Evolutionary conservation across 1,140 invertebrate species (phyloP).

Genomic region (Ericerus pela): DNA sequence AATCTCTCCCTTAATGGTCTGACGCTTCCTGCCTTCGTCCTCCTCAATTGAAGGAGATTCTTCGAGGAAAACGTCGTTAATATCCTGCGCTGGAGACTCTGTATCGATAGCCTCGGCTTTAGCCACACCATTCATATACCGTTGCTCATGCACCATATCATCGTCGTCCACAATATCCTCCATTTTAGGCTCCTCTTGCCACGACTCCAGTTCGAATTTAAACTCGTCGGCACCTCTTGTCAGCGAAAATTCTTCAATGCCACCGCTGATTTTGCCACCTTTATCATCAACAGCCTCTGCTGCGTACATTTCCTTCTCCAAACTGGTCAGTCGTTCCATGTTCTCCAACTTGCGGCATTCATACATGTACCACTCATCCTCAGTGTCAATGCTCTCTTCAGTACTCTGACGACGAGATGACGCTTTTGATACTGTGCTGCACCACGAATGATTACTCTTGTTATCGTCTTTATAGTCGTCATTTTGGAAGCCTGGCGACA

Average conservation of each 20-base stretch:
- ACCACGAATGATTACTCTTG: constrained; percentile 66
- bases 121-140: too few species aligned
- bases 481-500: constrained; percentile 35
- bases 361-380: constrained; percentile 86
- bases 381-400: constrained; percentile 81
- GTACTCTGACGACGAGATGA: constrained; percentile 77
- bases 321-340: constrained; percentile 56
- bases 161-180: too few species aligned
- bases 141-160: too few species aligned
- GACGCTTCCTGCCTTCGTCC: too few species aligned
- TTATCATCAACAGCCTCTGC: constrained; percentile 23
- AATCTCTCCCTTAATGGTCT: not conserved
- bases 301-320: constrained; percentile 31
- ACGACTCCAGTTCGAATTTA: constrained; percentile 24
- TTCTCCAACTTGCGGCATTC: constrained; percentile 73
- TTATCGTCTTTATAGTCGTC: constrained; percentile 56
- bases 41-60: too few species aligned
- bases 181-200: constrained; percentile 9
- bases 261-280: constrained; percentile 19
- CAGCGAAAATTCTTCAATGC: not conserved
- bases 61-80: too few species aligned
- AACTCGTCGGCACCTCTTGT: constrained; percentile 25
- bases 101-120: too few species aligned
- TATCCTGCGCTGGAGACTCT: too few species aligned
- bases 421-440: constrained; percentile 60